Base-by-base conservation (phyloP, 2,113 vertebrate species). In the Myodes glareolus region DNA sequence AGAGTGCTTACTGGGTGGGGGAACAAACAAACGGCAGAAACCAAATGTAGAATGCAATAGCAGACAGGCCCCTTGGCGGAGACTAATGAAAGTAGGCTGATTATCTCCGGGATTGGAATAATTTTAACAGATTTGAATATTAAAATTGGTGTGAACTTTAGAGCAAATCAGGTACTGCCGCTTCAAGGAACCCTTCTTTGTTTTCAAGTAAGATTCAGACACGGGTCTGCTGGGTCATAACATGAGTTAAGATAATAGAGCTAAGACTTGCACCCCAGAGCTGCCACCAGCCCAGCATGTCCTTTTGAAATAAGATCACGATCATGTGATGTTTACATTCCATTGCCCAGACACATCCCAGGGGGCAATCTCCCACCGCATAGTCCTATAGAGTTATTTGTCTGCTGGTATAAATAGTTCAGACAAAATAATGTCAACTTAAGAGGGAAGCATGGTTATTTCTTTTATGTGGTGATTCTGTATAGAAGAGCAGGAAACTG, bases 271-370 rank as follows among this genome's bases (percentile, higher is more conserved):
- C 12, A 91, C 33, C 36, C 88, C 52, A 75, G 23, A 65, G 63
- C 45, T 70, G 47, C 47, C 87, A 75, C 70, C 4, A 90, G 45
- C 45, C 19, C 63, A 90, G 72, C 13, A 61, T 75, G 25, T 92
- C 93, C n/a, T 91, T 94, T 70, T 75, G 45, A 93, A 96, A 90
- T 65, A 73, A 85, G 55, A 4, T 25, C 90, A 65, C 21, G 92
- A 52, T 70, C 63, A 45, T 78, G 39, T 88, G 68, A 65, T 27
- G 92, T 78, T 92, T 80, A 76, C 42, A 80, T 80, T 39, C 11
- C 39, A 33, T 72, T 92, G 10, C 95, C 61, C 9, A 45, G 91
- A 85, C 45, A 52, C 52, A 19, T 65, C 72, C 39, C 39, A n/a
- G 47, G 67, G 76, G 90, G 94, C 76, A 65, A 65, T 55, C 81